Evolutionary conservation across 92 coral and sea anemone species (phyloP).

Genomic region (Paragorgia papillata): DNA sequence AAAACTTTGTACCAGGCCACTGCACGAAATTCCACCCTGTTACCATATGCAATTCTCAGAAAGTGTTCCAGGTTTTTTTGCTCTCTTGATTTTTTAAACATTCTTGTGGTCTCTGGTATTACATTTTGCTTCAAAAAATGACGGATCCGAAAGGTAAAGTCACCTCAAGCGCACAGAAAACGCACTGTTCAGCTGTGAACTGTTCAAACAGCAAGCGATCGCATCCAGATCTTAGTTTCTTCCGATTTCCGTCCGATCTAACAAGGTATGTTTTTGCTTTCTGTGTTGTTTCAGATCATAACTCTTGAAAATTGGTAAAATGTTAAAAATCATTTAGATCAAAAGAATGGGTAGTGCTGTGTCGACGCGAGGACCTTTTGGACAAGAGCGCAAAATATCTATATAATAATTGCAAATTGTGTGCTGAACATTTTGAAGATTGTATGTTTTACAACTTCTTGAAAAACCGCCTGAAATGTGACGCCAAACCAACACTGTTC

Average conservation of each 20-base stretch:
- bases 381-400: conserved; percentile 13
- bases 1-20: no score
- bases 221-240: conserved; percentile 26
- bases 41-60: no score
- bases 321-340: conserved; percentile 18
- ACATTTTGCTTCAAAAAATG: no score
- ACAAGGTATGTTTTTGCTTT: conserved; percentile 2
- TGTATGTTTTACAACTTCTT: conserved; percentile 13
- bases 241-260: conserved; percentile 27
- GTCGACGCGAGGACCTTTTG: conserved; percentile 27
- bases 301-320: not conserved
- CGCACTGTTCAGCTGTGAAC: conserved; percentile 22
- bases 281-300: not conserved
- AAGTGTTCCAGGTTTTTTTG: no score
- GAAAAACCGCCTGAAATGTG: conserved; percentile 24
- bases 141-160: no score
- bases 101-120: no score
- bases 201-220: conserved; percentile 23
- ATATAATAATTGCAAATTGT: conserved; percentile 32
- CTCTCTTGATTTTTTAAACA: no score
- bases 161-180: no score
- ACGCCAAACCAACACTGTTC: conserved; percentile 31
- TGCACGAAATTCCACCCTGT: no score
- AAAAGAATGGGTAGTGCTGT: conserved; percentile 31
- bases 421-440: conserved; percentile 26